Conservation (phyloP, 2,797 vertebrate species). For the Harpagifer antarcticus region DNA sequence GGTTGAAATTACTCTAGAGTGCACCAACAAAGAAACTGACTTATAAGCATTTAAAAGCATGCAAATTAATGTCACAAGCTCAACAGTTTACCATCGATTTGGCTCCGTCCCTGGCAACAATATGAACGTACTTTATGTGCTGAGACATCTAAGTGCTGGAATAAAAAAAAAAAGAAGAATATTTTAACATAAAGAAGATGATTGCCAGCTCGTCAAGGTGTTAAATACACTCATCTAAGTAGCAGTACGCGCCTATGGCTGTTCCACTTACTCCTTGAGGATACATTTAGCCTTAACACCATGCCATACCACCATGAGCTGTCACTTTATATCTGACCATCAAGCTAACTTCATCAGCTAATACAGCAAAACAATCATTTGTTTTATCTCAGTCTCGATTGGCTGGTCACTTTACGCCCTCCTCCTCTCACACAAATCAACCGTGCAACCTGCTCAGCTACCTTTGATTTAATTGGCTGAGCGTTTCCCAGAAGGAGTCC, state of each 20-base stretch:
- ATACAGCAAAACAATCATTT: neutral
- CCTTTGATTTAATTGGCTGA: slow-evolving; percentile 31
- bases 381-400: slow-evolving; percentile 11
- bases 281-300: slow-evolving; percentile 1
- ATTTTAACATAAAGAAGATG: slow-evolving; percentile 9
- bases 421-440: neutral
- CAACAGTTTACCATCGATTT: neutral
- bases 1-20: slow-evolving; percentile 14
- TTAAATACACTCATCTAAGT: slow-evolving; percentile 23
- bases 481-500: slow-evolving; percentile 23
- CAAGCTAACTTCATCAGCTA: neutral
- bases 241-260: neutral
- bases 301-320: neutral
- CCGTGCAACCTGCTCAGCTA: slow-evolving; percentile 6
- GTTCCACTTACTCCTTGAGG: neutral
- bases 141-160: neutral
- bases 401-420: neutral
- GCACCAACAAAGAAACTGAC: slow-evolving; percentile 3
- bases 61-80: neutral
- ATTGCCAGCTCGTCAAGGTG: slow-evolving; percentile 17
- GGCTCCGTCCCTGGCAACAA: neutral
- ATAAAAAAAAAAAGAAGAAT: neutral
- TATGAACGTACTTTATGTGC: neutral
- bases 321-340: slow-evolving; percentile 11
- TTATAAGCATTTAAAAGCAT: slow-evolving; percentile 7